phyloP scores from a whole-genome alignment of 2,113 vertebrate genomes.

The Gadus macrocephalus region DNA sequence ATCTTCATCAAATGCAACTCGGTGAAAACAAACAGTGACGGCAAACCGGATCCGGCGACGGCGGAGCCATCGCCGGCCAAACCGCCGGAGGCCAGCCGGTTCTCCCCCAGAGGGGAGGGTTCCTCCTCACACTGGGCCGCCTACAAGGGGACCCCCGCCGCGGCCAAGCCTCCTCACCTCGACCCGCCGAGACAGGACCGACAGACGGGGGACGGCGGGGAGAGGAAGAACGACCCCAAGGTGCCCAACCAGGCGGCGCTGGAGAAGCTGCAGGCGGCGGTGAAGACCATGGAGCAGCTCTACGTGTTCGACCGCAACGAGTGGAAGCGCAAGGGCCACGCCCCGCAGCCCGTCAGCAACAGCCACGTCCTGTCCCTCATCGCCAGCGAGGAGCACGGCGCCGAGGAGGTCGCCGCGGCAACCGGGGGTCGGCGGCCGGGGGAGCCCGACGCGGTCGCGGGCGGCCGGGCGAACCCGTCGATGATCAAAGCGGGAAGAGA shows the following conservation, averaged over 20 bases:
- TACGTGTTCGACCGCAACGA: slow-evolving; percentile 89
- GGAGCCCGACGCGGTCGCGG: neutral
- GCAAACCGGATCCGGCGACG: slow-evolving; percentile 26
- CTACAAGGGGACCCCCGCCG: slow-evolving; percentile 65
- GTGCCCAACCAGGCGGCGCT: slow-evolving; percentile 79
- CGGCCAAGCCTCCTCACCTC: slow-evolving; percentile 71
- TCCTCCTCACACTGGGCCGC: slow-evolving; percentile 69
- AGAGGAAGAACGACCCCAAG: slow-evolving; percentile 68
- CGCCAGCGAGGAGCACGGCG: slow-evolving; percentile 71
- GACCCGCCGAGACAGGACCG: slow-evolving; percentile 75
- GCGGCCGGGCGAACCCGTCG: neutral
- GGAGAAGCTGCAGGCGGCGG: slow-evolving; percentile 91
- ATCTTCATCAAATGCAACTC: slow-evolving; percentile 92
- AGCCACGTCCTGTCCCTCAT: slow-evolving; percentile 90
- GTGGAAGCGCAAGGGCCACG: slow-evolving; percentile 89
- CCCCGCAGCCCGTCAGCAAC: slow-evolving; percentile 74
- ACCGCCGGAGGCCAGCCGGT: slow-evolving; percentile 25
- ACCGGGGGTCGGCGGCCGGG: neutral
- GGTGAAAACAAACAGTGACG: slow-evolving; percentile 71
- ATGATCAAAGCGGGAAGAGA: slow-evolving; percentile 6
- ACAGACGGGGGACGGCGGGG: slow-evolving; percentile 43
- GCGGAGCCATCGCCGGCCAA: slow-evolving; percentile 28
- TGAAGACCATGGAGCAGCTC: slow-evolving; percentile 94
- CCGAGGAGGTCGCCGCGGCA: slow-evolving; percentile 38
- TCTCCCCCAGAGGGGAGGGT: slow-evolving; percentile 48